Evolutionary conservation across 2,113 vertebrate species (phyloP).

Genomic region (Limanda limanda): DNA sequence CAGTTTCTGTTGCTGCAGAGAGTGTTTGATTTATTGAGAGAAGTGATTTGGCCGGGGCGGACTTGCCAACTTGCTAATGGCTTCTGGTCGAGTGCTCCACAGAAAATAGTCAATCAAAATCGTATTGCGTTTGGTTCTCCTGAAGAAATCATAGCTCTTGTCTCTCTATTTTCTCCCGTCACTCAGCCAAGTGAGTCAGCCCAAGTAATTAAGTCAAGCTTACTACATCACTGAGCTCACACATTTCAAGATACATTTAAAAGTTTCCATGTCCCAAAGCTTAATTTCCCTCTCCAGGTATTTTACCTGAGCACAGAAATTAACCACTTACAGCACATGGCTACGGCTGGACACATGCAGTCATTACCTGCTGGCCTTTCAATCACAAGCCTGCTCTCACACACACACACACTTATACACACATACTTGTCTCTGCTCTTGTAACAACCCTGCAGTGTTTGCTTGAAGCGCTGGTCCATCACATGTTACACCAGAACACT

Average conservation of each 20-base stretch:
- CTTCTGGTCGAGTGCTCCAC: slow-evolving; percentile 44
- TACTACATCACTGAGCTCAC: slow-evolving; percentile 17
- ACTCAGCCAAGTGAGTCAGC: slow-evolving; percentile 38
- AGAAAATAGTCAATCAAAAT: slow-evolving; percentile 51
- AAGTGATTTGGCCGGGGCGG: slow-evolving; percentile 14
- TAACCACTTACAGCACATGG: background rate
- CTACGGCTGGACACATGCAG: slow-evolving; percentile 13
- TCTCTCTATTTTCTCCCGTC: slow-evolving; percentile 41
- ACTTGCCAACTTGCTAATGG: slow-evolving; percentile 57
- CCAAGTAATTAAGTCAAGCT: slow-evolving; percentile 43
- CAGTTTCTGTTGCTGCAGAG: slow-evolving; percentile 10
- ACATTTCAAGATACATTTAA: slow-evolving; percentile 8
- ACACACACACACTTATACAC: too few species aligned
- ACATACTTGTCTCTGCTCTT: too few species aligned
- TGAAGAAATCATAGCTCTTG: slow-evolving; percentile 14
- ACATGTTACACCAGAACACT: background rate
- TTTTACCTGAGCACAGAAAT: background rate
- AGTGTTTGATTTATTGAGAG: slow-evolving; percentile 42
- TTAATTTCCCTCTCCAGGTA: slow-evolving; percentile 1
- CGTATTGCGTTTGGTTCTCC: slow-evolving; percentile 28
- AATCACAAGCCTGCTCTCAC: background rate
- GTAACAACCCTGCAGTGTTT: too few species aligned
- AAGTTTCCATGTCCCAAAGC: background rate
- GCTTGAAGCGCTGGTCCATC: too few species aligned
- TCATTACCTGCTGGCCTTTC: background rate